These are phyloP conservation scores for Oncorhynchus keta DNA, from an alignment of 2,113 vertebrate genomes.

Conservation along the genomic window DNA sequence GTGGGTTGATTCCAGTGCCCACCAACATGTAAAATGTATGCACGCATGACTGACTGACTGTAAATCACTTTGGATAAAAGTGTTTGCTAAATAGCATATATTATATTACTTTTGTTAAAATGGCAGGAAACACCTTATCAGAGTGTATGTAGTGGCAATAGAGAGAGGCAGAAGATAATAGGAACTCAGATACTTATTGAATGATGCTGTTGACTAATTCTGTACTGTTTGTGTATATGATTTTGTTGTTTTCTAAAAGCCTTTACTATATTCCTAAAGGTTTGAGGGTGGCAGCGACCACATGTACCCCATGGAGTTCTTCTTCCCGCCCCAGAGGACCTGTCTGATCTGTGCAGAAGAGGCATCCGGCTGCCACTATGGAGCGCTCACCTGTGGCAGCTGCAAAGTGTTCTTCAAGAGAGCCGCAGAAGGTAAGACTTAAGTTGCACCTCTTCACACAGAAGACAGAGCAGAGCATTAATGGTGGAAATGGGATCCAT, in stretches of 20 bases:
- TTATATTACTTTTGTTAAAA: neutral
- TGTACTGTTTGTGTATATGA: neutral
- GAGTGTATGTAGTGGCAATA: neutral
- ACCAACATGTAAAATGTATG: too few species aligned
- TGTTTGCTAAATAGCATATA: too few species aligned
- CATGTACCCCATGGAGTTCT: slow-evolving; percentile 92
- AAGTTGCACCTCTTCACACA: neutral
- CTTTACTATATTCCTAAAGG: slow-evolving; percentile 62
- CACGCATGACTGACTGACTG: too few species aligned
- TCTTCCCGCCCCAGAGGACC: slow-evolving; percentile 93
- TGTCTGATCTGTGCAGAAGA: slow-evolving; percentile 97
- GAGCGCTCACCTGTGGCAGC: slow-evolving; percentile 96
- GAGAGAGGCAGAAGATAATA: neutral
- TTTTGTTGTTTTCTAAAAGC: slow-evolving; percentile 16
- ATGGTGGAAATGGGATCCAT: neutral
- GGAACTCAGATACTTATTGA: neutral
- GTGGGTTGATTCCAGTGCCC: too few species aligned
- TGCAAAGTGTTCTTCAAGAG: slow-evolving; percentile 99
- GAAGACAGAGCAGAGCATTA: neutral
- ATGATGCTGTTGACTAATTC: neutral
- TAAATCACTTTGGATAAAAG: too few species aligned
- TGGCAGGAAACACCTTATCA: neutral
- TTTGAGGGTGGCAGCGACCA: slow-evolving; percentile 84
- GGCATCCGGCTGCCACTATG: slow-evolving; percentile 96
- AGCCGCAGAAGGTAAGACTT: slow-evolving; percentile 90